Evolutionary conservation across 2,888 invertebrate genomes (phyloP).

Genomic region (Nomada ruficornis): DNA sequence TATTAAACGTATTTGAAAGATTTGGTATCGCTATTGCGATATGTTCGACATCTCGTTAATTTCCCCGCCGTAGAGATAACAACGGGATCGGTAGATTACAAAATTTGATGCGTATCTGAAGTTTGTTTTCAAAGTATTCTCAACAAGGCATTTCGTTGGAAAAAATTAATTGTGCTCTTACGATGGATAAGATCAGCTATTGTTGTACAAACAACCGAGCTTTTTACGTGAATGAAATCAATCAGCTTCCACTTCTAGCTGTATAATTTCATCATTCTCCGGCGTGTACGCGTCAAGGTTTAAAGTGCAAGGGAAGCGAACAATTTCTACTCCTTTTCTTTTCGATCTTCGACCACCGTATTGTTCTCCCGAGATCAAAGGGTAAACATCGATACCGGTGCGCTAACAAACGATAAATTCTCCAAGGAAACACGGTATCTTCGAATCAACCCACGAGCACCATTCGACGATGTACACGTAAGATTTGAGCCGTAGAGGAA

Average conservation of each 20-base stretch:
- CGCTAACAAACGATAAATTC: background rate
- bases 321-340: slow-evolving; percentile 6
- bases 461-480: background rate
- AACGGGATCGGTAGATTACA: slow-evolving; percentile 5
- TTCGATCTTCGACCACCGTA: background rate
- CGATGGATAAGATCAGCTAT: background rate
- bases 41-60: background rate
- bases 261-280: background rate
- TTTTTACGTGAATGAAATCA: background rate
- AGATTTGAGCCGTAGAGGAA: background rate
- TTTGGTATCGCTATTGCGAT: background rate
- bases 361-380: background rate
- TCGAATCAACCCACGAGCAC: background rate
- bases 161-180: no score
- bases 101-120: background rate
- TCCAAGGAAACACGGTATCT: background rate
- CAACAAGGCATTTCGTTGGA: background rate
- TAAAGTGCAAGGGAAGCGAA: background rate
- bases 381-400: slow-evolving; percentile 8
- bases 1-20: background rate
- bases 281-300: background rate
- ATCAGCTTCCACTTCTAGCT: background rate
- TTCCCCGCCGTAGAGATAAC: background rate
- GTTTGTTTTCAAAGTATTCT: background rate
- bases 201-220: background rate